phyloP scores from a whole-genome alignment of 2,113 vertebrate genomes.

The Pseudorasbora parva region DNA sequence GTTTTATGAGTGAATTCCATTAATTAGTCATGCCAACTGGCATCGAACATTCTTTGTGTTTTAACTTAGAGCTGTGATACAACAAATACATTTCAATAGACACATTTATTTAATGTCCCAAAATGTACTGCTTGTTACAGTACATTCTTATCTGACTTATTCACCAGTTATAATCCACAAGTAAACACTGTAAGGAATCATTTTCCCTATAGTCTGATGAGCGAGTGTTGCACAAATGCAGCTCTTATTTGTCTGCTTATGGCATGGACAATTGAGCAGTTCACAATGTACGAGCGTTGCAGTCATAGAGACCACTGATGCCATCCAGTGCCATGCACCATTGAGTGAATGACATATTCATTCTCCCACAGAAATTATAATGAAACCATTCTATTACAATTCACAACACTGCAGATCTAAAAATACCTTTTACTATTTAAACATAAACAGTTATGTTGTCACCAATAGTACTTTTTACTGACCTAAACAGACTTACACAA shows the following conservation, averaged over 20 bases:
- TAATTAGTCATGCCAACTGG: slow-evolving; percentile 30
- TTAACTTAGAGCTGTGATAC: not conserved
- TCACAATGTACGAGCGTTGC: slow-evolving; percentile 8
- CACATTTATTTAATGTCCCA: slow-evolving; percentile 39
- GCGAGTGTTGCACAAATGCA: not conserved
- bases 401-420: not conserved
- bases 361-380: not conserved
- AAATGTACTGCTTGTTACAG: slow-evolving; percentile 52
- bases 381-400: not conserved
- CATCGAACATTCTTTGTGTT: slow-evolving; percentile 15
- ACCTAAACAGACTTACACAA: not conserved
- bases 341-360: slow-evolving; percentile 44
- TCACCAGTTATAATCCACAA: slow-evolving; percentile 64
- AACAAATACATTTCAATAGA: slow-evolving; percentile 29
- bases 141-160: slow-evolving; percentile 49
- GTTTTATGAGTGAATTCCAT: not conserved
- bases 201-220: slow-evolving; percentile 48
- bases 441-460: not conserved
- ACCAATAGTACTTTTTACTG: not conserved
- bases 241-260: slow-evolving; percentile 15
- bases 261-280: slow-evolving; percentile 29
- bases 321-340: slow-evolving; percentile 45
- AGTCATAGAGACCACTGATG: slow-evolving; percentile 4
- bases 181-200: slow-evolving; percentile 65
- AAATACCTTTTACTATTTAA: not conserved